A percentile compares a stretch with the other conserved stretches of the same genome.
These are phyloP conservation scores for Apocheima hispidaria DNA, from an alignment of 2,888 invertebrate genomes.

Conservation along the genomic window DNA sequence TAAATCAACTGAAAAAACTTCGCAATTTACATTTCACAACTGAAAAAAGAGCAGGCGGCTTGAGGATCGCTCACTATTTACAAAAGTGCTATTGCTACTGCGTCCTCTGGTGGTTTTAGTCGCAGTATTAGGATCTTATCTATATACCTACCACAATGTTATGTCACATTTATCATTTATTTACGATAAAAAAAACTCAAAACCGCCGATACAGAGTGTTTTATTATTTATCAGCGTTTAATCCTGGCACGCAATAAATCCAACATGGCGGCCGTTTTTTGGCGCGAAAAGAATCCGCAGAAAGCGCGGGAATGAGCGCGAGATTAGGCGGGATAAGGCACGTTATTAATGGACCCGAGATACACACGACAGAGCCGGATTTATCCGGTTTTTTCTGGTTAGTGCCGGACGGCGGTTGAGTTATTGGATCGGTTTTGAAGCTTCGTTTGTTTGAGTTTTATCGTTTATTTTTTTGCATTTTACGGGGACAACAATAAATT, in stretches of 20 bases:
- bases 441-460: constrained; percentile 12
- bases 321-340: constrained; percentile 82
- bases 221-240: constrained; percentile 63
- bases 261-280: constrained; percentile 76
- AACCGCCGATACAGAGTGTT: constrained; percentile 52
- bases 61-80: too few relatives aligned
- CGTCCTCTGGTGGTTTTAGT: too few relatives aligned
- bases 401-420: constrained; percentile 49
- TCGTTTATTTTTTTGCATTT: constrained; percentile 5
- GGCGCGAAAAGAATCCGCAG: constrained; percentile 83
- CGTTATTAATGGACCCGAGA: constrained; percentile 84
- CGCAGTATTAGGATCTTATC: too few relatives aligned
- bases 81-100: too few relatives aligned
- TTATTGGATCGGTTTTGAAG: constrained; percentile 48
- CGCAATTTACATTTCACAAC: too few relatives aligned
- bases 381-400: constrained; percentile 32
- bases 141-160: too few relatives aligned
- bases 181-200: constrained; percentile 26
- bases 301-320: constrained; percentile 81
- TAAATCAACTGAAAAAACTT: too few relatives aligned
- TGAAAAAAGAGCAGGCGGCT: too few relatives aligned
- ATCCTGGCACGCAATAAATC: constrained; percentile 81
- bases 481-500: not conserved
- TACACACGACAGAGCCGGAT: constrained; percentile 71
- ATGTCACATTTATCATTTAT: constrained; percentile 1